These are phyloP conservation scores for Phengaris arion DNA, from an alignment of 2,888 invertebrate genomes.

Conservation along the genomic window DNA sequence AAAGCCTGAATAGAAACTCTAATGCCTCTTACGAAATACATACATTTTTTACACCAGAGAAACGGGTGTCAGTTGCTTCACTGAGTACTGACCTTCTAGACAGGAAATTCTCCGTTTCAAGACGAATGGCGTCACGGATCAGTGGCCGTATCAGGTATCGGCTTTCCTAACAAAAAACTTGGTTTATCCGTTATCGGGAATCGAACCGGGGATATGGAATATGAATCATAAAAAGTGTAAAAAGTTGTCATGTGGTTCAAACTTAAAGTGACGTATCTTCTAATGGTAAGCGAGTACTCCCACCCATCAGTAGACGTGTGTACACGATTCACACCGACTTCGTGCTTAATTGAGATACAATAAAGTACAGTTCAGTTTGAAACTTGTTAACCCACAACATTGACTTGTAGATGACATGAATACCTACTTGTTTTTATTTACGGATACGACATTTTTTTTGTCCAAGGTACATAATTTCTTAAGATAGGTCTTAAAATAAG, in stretches of 20 bases:
- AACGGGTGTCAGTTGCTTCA: constrained; percentile 54
- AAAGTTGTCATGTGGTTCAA: not conserved
- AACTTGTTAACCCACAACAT: no score
- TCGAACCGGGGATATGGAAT: not conserved
- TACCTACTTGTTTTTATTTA: no score
- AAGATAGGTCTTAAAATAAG: no score
- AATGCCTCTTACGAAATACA: constrained; percentile 1
- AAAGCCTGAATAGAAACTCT: constrained; percentile 14
- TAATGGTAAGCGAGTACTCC: no score
- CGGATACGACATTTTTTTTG: no score
- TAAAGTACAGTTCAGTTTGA: no score
- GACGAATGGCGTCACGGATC: constrained; percentile 47
- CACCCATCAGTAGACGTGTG: no score
- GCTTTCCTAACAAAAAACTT: constrained; percentile 35
- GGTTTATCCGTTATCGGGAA: not conserved
- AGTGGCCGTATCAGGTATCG: constrained; percentile 35
- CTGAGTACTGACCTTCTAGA: constrained; percentile 52
- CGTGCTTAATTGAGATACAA: no score
- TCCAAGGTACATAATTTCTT: no score
- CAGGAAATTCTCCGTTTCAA: constrained; percentile 57
- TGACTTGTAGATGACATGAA: no score
- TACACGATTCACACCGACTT: no score
- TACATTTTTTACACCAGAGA: constrained; percentile 40
- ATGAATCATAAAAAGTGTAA: not conserved
- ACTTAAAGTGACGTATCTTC: no score